Evolutionary conservation across 2,888 invertebrate genomes (phyloP).

Genomic region (Drosophila sordidula): DNA sequence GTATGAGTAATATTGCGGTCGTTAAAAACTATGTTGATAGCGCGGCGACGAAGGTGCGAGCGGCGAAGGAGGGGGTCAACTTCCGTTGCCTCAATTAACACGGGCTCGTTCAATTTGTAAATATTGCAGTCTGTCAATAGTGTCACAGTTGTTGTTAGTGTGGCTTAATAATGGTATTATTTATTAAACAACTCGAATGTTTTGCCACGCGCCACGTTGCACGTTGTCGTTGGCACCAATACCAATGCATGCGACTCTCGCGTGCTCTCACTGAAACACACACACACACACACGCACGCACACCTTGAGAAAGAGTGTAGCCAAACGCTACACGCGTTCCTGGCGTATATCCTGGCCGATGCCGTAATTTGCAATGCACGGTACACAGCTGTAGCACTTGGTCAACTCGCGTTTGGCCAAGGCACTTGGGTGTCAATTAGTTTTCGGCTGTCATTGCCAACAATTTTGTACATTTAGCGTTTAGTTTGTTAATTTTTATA

Average conservation of each 20-base stretch:
- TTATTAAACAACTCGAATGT: slow-evolving; percentile 59
- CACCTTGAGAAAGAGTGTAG: slow-evolving; percentile 61
- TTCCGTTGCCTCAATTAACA: slow-evolving; percentile 25
- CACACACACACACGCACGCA: slow-evolving; percentile 36
- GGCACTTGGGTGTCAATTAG: slow-evolving; percentile 4
- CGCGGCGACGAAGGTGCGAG: background rate
- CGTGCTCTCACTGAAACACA: slow-evolving; percentile 64
- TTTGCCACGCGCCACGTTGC: slow-evolving; percentile 65
- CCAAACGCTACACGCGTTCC: slow-evolving; percentile 70
- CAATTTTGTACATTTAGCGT: slow-evolving; percentile 39
- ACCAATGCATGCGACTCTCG: slow-evolving; percentile 56
- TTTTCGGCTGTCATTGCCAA: slow-evolving; percentile 14
- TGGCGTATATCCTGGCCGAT: slow-evolving; percentile 70
- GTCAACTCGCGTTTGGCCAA: slow-evolving; percentile 14
- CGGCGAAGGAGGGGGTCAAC: background rate
- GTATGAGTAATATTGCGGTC: slow-evolving; percentile 47
- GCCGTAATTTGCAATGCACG: slow-evolving; percentile 71
- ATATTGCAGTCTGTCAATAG: slow-evolving; percentile 9
- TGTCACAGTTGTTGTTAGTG: slow-evolving; percentile 41
- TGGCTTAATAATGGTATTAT: slow-evolving; percentile 62
- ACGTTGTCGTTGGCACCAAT: slow-evolving; percentile 66
- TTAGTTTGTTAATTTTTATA: slow-evolving; percentile 60
- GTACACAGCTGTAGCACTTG: slow-evolving; percentile 20
- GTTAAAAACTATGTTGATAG: slow-evolving; percentile 3
- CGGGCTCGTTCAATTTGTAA: slow-evolving; percentile 13